These are phyloP conservation scores for Eupristina koningsbergeri DNA, from an alignment of 1,140 invertebrate species.

Conservation along the genomic window DNA sequence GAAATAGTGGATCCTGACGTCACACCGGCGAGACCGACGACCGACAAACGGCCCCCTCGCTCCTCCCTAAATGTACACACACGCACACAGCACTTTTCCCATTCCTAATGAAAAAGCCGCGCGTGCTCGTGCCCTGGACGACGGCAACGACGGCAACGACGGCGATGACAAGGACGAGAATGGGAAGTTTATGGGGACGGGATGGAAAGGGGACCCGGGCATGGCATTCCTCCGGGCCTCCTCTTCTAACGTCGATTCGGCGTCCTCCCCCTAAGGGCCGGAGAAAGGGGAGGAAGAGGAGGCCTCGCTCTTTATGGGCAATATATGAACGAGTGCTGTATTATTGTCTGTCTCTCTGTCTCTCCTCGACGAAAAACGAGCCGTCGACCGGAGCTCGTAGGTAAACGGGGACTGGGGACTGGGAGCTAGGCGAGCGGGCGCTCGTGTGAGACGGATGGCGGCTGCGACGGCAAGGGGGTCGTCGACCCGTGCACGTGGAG, in stretches of 20 bases:
- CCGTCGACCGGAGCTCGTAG: not conserved
- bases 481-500: conserved; percentile 68
- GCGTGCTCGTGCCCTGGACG: too few relatives aligned
- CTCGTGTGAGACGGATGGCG: not conserved
- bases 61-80: not conserved
- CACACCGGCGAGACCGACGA: not conserved
- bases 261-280: too few relatives aligned
- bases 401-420: conserved; percentile 4
- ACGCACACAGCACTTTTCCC: not conserved
- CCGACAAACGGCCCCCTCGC: not conserved
- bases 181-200: not conserved
- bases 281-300: not conserved
- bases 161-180: too few relatives aligned
- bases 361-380: not conserved
- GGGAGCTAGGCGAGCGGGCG: not conserved
- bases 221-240: not conserved
- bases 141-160: too few relatives aligned
- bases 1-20: conserved; percentile 19
- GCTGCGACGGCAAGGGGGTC: conserved; percentile 55
- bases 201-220: too few relatives aligned
- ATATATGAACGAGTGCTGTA: not conserved
- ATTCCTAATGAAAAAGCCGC: conserved; percentile 26
- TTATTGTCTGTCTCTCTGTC: not conserved
- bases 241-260: not conserved
- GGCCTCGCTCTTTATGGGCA: too few relatives aligned